Percentiles rank a stretch among this genome's conserved stretches.
phyloP scores from a whole-genome alignment of 1,140 invertebrate genomes.

The Scaptomyza graminum region DNA sequence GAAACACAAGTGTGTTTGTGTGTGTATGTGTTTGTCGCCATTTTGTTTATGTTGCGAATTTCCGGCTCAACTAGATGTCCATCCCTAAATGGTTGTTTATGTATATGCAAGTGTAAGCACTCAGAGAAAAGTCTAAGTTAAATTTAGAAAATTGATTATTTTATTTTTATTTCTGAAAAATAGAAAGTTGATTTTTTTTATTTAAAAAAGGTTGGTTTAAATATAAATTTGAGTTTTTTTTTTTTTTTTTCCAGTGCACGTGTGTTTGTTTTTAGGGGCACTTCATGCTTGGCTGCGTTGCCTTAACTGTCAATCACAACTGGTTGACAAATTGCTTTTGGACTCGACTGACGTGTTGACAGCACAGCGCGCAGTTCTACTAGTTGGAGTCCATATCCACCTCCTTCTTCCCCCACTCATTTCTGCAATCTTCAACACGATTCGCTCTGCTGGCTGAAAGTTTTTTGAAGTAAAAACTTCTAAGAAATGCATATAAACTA shows the following conservation, averaged over 20 bases:
- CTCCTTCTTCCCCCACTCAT: too few relatives aligned
- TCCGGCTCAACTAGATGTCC: constrained; percentile 14
- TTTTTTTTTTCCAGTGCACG: neutral
- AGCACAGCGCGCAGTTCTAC: constrained; percentile 22
- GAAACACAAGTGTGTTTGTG: neutral
- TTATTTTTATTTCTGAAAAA: too few relatives aligned
- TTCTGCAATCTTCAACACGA: neutral
- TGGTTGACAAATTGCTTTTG: constrained; percentile 81
- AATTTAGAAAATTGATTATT: neutral
- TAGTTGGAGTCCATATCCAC: neutral
- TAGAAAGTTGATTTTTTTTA: too few relatives aligned
- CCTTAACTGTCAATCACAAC: constrained; percentile 78
- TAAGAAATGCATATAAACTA: constrained; percentile 39
- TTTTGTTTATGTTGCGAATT: constrained; percentile 69
- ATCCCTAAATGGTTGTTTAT: neutral
- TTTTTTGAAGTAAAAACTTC: constrained; percentile 7
- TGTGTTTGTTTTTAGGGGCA: constrained; percentile 11
- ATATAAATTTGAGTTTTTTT: neutral
- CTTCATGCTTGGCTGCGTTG: constrained; percentile 54
- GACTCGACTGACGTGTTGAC: constrained; percentile 71
- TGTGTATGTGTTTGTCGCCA: constrained; percentile 32
- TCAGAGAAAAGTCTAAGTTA: neutral
- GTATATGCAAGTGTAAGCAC: constrained; percentile 14
- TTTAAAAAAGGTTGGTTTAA: too few relatives aligned
- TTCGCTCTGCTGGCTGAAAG: constrained; percentile 10